A percentile compares a stretch with the other conserved stretches of the same genome.
Conservation (phyloP, 2,113 vertebrate genomes). For the Dolichallabes microphthalmus region DNA sequence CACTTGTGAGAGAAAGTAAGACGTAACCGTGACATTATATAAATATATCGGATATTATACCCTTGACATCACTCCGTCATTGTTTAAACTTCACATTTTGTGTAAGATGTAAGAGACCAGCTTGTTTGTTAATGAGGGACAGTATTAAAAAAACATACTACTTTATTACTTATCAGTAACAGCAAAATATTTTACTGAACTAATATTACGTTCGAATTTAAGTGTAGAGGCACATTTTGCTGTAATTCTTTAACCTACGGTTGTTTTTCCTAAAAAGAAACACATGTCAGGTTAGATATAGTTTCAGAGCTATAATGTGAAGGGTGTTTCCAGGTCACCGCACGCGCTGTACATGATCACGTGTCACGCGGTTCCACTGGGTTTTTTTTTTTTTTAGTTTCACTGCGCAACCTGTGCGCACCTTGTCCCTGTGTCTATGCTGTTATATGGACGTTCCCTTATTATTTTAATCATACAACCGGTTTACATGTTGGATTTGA, state of each 20-base stretch:
- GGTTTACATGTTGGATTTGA: not conserved
- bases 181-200: too few species aligned
- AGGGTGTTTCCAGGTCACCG: not conserved
- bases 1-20: too few species aligned
- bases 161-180: too few species aligned
- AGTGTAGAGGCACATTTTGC: not conserved
- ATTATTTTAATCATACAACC: too few species aligned
- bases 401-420: not conserved
- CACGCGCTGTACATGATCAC: not conserved
- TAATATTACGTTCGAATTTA: too few species aligned
- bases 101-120: too few species aligned
- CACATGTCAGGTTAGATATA: not conserved
- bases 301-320: not conserved
- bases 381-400: not conserved
- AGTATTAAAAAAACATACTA: too few species aligned
- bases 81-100: too few species aligned
- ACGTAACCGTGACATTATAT: too few species aligned
- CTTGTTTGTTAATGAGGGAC: too few species aligned
- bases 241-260: not conserved
- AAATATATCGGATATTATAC: too few species aligned
- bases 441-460: not conserved
- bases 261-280: not conserved
- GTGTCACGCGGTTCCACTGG: not conserved
- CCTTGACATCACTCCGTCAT: too few species aligned
- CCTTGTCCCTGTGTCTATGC: not conserved